Percentiles rank a stretch among this genome's conserved stretches.
phyloP scores from a whole-genome alignment of 1,140 invertebrate genomes.

The Lerema accius region DNA sequence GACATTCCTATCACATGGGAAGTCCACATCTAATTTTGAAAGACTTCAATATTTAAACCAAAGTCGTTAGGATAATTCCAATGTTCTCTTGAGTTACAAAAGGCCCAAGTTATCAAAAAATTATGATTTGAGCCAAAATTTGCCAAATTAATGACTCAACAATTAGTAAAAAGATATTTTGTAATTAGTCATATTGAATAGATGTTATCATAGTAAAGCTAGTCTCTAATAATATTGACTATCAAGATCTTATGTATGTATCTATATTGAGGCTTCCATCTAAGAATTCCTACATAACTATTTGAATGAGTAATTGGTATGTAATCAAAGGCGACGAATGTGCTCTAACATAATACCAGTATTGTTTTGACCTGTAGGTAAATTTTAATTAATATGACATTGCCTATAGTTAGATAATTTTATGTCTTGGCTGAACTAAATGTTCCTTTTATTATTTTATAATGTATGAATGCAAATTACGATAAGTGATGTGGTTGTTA shows the following conservation, averaged over 20 bases:
- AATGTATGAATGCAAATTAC: conserved; percentile 10
- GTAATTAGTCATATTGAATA: conserved; percentile 27
- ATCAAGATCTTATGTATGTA: background rate
- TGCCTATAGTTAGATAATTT: conserved; percentile 1
- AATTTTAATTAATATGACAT: background rate
- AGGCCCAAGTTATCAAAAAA: conserved; percentile 38
- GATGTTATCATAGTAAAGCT: conserved; percentile 24
- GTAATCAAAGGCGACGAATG: background rate
- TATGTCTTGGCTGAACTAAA: conserved; percentile 10
- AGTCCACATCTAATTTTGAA: background rate
- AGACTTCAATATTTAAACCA: conserved; percentile 2
- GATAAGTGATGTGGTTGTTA: conserved; percentile 1
- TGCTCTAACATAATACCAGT: conserved; percentile 3
- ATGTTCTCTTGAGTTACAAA: background rate
- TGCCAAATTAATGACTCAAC: conserved; percentile 59
- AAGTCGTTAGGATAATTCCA: conserved; percentile 10
- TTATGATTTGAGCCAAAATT: conserved; percentile 76
- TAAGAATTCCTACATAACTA: background rate
- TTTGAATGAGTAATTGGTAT: background rate
- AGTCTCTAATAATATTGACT: conserved; percentile 18
- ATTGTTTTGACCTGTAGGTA: background rate
- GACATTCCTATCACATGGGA: background rate
- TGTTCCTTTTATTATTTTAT: conserved; percentile 17
- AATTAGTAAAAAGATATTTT: conserved; percentile 29
- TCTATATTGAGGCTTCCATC: conserved; percentile 10